phyloP scores from a whole-genome alignment of 2,797 vertebrate genomes.

The Picus viridis region DNA sequence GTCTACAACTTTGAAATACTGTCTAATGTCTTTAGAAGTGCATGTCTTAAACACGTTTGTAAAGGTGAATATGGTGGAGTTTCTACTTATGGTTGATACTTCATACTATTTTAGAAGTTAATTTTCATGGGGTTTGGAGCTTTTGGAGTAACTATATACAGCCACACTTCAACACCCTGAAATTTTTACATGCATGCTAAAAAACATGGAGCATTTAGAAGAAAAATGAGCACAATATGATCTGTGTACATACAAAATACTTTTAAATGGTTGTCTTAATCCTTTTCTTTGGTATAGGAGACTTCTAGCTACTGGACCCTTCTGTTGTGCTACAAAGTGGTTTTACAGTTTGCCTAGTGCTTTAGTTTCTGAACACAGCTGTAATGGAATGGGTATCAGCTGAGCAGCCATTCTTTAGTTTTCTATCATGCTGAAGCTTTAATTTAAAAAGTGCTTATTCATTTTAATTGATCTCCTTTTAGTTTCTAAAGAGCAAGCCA shows the following conservation, averaged over 20 bases:
- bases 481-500: neutral
- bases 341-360: neutral
- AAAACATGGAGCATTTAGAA: neutral
- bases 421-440: neutral
- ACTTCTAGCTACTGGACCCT: neutral
- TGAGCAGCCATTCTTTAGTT: neutral
- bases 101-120: neutral
- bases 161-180: too few relatives aligned
- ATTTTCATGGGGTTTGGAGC: neutral
- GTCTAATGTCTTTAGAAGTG: neutral
- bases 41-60: neutral
- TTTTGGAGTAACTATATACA: neutral
- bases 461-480: neutral
- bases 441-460: neutral
- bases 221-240: neutral
- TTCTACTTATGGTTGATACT: neutral
- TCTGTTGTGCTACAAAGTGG: neutral
- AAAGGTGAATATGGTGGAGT: neutral
- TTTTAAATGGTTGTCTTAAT: neutral
- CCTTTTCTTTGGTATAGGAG: neutral
- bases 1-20: neutral
- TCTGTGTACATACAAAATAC: neutral
- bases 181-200: neutral
- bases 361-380: neutral
- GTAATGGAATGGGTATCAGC: neutral